These are phyloP conservation scores for Drosophila punjabiensis DNA, from an alignment of 1,140 invertebrate species.

Conservation along the genomic window DNA sequence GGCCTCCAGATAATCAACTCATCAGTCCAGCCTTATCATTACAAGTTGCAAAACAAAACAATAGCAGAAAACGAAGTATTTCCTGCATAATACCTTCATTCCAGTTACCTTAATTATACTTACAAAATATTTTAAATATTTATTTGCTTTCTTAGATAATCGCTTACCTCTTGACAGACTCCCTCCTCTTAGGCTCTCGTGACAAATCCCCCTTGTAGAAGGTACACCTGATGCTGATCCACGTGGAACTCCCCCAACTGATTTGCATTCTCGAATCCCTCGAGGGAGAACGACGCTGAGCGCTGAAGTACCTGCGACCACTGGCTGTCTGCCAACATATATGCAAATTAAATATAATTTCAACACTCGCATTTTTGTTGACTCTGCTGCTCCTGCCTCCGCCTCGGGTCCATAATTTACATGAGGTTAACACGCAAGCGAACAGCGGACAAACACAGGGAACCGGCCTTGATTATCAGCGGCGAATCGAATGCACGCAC, in stretches of 20 bases:
- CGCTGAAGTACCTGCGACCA: conserved; percentile 4
- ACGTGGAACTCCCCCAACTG: conserved; percentile 42
- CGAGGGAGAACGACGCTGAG: conserved; percentile 7
- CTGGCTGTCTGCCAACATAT: conserved; percentile 53
- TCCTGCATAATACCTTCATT: background rate
- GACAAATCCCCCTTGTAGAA: conserved; percentile 41
- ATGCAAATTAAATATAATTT: conserved; percentile 84
- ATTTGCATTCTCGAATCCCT: conserved; percentile 50
- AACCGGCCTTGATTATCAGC: conserved; percentile 77
- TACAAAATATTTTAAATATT: background rate
- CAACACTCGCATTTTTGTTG: conserved; percentile 78
- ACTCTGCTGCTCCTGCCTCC: conserved; percentile 47
- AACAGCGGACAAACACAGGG: conserved; percentile 47
- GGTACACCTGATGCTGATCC: conserved; percentile 49
- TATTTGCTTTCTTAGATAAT: conserved; percentile 1
- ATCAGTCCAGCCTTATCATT: background rate
- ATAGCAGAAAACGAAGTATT: background rate
- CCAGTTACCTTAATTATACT: background rate
- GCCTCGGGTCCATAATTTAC: conserved; percentile 74
- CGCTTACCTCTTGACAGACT: background rate
- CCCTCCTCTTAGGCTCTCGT: background rate
- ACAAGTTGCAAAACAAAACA: background rate
- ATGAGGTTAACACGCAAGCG: conserved; percentile 79
- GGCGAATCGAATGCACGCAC: conserved; percentile 72
- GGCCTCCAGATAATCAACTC: background rate